Evolutionary conservation across 1,140 invertebrate species (phyloP), one percentile per base, ranked within the genome.

Genomic region (Scaptomyza pallida): DNA sequence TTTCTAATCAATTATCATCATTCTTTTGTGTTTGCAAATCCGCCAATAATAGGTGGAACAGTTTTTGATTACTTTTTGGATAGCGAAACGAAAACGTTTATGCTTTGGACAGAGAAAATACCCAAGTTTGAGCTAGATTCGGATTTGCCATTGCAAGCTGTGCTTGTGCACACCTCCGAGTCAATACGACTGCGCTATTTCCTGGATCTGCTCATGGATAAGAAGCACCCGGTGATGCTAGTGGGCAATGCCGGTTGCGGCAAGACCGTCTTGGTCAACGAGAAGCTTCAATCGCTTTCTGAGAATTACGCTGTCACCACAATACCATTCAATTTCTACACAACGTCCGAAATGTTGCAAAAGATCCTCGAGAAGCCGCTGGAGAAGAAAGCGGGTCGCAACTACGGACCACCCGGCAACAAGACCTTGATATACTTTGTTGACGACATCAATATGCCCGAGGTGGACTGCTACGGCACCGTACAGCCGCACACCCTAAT

Each of bases 361-460:
- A 96, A 97, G 89, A 96, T 99, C 48, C 91, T 99, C 48, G 98
- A 99, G 86, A 98, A 97, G 91, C 97, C 97, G n/a, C 89, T 99
- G 41, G 98, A 99, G 90, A 99, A 99, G 92, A 99, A 99, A 92
- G 98, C 98, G 40, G 98, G 98, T 2, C 93, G 97, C 75, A 99
- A 98, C 92, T 99, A 96, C 83, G 98, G 97, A 4, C 98, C 98
- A 16, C 97, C 97, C 2, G 97, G 98, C 30, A 98, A 95, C 78
- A 98, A 98, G 92, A 96, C 95, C 0, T 92, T 99, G n/a, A 95
- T 99, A 63, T 99, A 99, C 90, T 99, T 99, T 91, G 96, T 99
- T 62, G 98, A 99, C 90, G 98, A 99, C 85, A 96, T 99, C 95
- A 99, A 99, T 90, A 99, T 99, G 98, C 98, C 98, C 12, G 97